Evolutionary conservation across 2,797 vertebrate genomes (phyloP).

Genomic region (Sciurus vulgaris): DNA sequence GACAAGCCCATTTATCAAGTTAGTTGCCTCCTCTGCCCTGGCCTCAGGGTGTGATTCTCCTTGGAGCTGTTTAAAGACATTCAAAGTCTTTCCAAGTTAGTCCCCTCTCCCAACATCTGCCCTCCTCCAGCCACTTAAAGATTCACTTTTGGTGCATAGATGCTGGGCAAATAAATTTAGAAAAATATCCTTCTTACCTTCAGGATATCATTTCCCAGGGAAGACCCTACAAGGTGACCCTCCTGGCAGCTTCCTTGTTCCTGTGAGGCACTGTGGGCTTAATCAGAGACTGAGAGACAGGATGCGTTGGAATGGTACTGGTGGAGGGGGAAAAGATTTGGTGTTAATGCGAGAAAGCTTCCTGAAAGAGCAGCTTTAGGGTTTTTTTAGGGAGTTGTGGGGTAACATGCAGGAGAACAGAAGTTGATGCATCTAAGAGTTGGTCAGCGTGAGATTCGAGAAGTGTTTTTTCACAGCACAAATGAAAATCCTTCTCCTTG

Average conservation of each 20-base stretch:
- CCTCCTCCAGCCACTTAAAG: neutral
- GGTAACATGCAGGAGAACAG: neutral
- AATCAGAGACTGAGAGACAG: neutral
- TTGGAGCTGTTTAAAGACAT: constrained; percentile 13
- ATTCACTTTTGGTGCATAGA: too few relatives aligned
- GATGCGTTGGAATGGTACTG: neutral
- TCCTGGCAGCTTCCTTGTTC: neutral
- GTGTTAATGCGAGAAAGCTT: neutral
- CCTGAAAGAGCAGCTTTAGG: neutral
- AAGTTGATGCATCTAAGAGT: neutral
- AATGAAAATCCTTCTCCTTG: neutral
- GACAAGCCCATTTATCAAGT: neutral
- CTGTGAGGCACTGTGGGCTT: neutral
- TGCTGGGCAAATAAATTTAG: neutral
- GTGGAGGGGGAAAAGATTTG: neutral
- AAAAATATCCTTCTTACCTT: neutral
- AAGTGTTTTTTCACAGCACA: neutral
- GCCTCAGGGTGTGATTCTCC: neutral
- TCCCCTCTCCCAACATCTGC: neutral
- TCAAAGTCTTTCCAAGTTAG: neutral
- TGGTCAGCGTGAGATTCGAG: neutral
- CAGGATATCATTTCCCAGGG: neutral
- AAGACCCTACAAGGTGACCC: neutral
- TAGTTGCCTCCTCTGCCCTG: neutral
- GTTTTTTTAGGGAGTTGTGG: neutral